Evolutionary conservation across 2,113 vertebrate species (phyloP).

Genomic region (Eptesicus fuscus): DNA sequence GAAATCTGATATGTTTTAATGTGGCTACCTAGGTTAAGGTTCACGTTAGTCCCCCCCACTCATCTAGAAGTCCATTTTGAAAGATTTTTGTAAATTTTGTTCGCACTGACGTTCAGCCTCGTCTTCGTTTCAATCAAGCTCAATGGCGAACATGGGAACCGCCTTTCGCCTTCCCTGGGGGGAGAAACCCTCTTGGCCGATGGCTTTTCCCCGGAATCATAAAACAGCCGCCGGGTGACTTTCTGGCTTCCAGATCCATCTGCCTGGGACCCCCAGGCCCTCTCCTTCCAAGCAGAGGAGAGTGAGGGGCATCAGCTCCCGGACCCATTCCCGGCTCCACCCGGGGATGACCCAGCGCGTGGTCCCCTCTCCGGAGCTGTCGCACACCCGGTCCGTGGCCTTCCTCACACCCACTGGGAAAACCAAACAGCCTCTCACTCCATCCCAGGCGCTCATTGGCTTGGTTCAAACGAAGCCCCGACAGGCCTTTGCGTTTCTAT

Average conservation of each 20-base stretch:
- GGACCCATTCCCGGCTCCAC: background rate
- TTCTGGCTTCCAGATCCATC: conserved; percentile 54
- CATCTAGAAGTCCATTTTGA: conserved; percentile 81
- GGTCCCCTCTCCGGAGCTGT: background rate
- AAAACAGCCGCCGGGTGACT: conserved; percentile 42
- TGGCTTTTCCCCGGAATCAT: conserved; percentile 44
- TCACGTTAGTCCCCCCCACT: conserved; percentile 82
- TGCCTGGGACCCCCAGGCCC: conserved; percentile 62
- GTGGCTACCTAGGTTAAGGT: conserved; percentile 87
- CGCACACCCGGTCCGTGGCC: conserved; percentile 38
- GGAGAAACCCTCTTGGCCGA: conserved; percentile 50
- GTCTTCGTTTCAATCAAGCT: conserved; percentile 82
- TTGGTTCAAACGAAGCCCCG: conserved; percentile 81
- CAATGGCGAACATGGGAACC: conserved; percentile 40
- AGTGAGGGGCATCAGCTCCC: conserved; percentile 38
- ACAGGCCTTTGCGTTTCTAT: conserved; percentile 76
- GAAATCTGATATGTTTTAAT: conserved; percentile 83
- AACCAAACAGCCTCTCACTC: conserved; percentile 20
- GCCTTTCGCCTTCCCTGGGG: conserved; percentile 52
- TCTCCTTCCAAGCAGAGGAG: conserved; percentile 49
- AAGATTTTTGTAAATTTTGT: conserved; percentile 77
- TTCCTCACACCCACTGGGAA: conserved; percentile 50
- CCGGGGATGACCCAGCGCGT: background rate
- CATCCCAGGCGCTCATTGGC: conserved; percentile 55
- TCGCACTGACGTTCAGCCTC: conserved; percentile 77